phyloP scores from a whole-genome alignment of 2,888 invertebrate genomes.

The Hypomecis punctinalis region DNA sequence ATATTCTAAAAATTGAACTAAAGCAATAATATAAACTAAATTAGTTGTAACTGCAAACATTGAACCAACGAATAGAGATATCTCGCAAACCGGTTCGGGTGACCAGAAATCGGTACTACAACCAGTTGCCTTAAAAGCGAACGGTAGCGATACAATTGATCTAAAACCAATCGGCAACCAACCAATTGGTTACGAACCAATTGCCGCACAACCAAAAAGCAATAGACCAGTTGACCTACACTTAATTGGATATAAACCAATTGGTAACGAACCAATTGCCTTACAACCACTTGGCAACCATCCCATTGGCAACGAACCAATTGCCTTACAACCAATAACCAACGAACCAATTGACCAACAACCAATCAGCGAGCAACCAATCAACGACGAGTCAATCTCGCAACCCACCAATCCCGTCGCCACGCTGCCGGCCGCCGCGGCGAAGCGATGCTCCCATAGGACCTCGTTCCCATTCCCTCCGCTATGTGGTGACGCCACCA shows the following conservation, averaged over 20 bases:
- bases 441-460: conserved; percentile 26
- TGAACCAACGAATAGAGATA: conserved; percentile 6
- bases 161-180: background rate
- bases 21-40: conserved; percentile 12
- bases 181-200: background rate
- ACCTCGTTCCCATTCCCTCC: conserved; percentile 38
- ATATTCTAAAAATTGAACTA: conserved; percentile 1
- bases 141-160: no score
- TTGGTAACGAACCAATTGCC: background rate
- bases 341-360: background rate
- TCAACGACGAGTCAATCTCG: background rate
- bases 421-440: conserved; percentile 17
- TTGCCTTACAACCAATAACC: conserved; percentile 6
- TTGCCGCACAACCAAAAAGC: background rate
- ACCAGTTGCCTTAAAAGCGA: background rate
- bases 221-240: background rate
- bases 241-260: background rate
- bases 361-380: conserved; percentile 2
- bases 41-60: conserved; percentile 9
- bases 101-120: background rate
- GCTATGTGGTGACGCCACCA: conserved; percentile 80
- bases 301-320: background rate
- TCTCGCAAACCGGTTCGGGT: background rate
- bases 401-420: background rate
- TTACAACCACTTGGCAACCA: conserved; percentile 1